Conservation (phyloP, 2,113 vertebrate species). For the Hemiscyllium ocellatum region DNA sequence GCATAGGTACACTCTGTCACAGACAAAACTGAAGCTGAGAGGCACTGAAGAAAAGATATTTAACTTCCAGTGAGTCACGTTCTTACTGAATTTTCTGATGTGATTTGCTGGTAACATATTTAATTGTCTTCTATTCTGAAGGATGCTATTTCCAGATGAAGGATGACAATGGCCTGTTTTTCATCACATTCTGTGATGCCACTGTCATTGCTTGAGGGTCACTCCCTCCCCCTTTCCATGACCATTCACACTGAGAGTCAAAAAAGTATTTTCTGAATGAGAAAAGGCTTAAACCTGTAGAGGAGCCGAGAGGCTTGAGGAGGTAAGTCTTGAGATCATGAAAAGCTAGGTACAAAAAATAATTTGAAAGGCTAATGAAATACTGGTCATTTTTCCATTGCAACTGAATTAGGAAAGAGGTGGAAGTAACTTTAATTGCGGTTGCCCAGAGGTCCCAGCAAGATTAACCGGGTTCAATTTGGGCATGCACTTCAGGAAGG, state of each 20-base stretch:
- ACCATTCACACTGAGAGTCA: too few relatives aligned
- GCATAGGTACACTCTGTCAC: neutral
- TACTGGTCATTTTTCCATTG: neutral
- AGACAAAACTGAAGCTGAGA: neutral
- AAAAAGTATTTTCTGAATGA: neutral
- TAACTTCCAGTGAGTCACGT: too few relatives aligned
- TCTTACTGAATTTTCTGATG: neutral
- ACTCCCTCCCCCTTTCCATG: neutral
- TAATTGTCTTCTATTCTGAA: constrained; percentile 35
- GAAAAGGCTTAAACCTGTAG: neutral
- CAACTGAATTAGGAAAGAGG: neutral
- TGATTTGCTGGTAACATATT: neutral
- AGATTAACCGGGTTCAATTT: neutral
- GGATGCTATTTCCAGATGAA: constrained; percentile 72
- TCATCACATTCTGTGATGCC: constrained; percentile 68
- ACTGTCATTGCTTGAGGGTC: too few relatives aligned
- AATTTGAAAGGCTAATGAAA: neutral
- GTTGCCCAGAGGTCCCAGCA: neutral
- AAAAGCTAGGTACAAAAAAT: neutral
- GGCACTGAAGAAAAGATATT: neutral
- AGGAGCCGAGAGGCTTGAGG: neutral
- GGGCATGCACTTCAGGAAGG: neutral
- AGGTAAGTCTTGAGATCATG: neutral
- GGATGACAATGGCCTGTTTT: constrained; percentile 60
- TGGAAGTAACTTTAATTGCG: neutral